Evolutionary conservation across 2,888 invertebrate genomes (phyloP).

Genomic region (Hemicrepidius hirtus): DNA sequence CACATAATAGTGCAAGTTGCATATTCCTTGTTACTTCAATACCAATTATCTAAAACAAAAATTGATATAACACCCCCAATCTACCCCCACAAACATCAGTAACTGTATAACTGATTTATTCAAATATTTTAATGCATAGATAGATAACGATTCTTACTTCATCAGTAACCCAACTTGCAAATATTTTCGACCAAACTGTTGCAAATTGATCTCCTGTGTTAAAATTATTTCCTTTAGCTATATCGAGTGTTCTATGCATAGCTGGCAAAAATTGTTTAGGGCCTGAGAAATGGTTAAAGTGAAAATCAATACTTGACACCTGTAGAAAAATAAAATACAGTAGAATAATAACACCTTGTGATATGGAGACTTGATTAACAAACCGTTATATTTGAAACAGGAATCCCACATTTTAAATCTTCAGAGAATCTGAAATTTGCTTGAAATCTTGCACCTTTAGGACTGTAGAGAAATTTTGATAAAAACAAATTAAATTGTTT

Average conservation of each 20-base stretch:
- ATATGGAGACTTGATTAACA: constrained; percentile 51
- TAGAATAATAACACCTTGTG: constrained; percentile 63
- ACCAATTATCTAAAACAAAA: constrained; percentile 75
- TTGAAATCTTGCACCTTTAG: constrained; percentile 80
- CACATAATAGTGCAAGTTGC: constrained; percentile 83
- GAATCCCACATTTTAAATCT: constrained; percentile 78
- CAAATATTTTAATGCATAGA: too few relatives aligned
- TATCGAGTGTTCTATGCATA: constrained; percentile 79
- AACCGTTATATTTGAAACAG: constrained; percentile 76
- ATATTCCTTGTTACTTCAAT: constrained; percentile 86
- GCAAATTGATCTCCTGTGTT: constrained; percentile 78
- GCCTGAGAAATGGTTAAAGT: constrained; percentile 76
- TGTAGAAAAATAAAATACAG: constrained; percentile 60
- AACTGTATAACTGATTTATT: too few relatives aligned
- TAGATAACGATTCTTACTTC: constrained; percentile 72
- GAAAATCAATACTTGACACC: constrained; percentile 79
- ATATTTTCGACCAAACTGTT: constrained; percentile 83
- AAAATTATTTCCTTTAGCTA: constrained; percentile 77
- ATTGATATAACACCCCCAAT: too few relatives aligned
- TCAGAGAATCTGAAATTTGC: constrained; percentile 79
- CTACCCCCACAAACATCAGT: too few relatives aligned
- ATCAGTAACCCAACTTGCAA: constrained; percentile 86
- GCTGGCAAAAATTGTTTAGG: constrained; percentile 83
- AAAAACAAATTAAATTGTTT: constrained; percentile 78
- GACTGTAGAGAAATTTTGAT: constrained; percentile 82